phyloP scores from a whole-genome alignment of 2,113 vertebrate species.

The Capreolus pygargus region DNA sequence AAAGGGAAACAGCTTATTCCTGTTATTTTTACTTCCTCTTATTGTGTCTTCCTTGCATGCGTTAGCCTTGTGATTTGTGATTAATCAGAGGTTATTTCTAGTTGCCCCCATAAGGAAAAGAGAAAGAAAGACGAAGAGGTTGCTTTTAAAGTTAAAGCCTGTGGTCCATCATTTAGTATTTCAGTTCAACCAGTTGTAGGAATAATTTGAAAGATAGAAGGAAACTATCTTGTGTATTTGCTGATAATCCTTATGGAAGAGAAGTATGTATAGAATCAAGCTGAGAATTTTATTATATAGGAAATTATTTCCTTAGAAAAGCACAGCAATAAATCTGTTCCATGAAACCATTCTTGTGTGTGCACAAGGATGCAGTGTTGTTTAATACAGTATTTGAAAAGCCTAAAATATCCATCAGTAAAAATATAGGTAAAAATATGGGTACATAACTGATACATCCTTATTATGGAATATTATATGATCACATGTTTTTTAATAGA shows the following conservation, averaged over 20 bases:
- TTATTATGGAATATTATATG: not conserved
- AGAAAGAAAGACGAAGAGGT: not conserved
- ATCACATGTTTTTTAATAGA: not conserved
- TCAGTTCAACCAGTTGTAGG: conserved; percentile 49
- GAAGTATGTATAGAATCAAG: not conserved
- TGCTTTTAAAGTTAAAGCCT: not conserved
- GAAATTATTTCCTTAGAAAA: conserved; percentile 45
- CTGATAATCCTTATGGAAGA: conserved; percentile 46
- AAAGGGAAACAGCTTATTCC: conserved; percentile 71
- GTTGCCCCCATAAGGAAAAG: conserved; percentile 1
- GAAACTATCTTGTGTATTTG: conserved; percentile 8
- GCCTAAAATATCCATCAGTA: not conserved
- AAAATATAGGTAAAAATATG: not conserved
- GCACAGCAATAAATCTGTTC: not conserved
- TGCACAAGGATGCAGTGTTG: not conserved
- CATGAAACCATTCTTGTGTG: not conserved
- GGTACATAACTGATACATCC: not conserved
- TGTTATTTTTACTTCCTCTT: conserved; percentile 71
- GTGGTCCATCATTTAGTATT: not conserved
- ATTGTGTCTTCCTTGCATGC: conserved; percentile 65
- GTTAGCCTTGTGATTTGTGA: conserved; percentile 59
- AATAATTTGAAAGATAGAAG: conserved; percentile 23
- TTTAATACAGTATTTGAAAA: not conserved
- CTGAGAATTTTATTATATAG: conserved; percentile 9
- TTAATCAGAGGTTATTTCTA: conserved; percentile 65